Evolutionary conservation across 2,797 vertebrate genomes (phyloP).

Genomic region (Phataginus tricuspis): DNA sequence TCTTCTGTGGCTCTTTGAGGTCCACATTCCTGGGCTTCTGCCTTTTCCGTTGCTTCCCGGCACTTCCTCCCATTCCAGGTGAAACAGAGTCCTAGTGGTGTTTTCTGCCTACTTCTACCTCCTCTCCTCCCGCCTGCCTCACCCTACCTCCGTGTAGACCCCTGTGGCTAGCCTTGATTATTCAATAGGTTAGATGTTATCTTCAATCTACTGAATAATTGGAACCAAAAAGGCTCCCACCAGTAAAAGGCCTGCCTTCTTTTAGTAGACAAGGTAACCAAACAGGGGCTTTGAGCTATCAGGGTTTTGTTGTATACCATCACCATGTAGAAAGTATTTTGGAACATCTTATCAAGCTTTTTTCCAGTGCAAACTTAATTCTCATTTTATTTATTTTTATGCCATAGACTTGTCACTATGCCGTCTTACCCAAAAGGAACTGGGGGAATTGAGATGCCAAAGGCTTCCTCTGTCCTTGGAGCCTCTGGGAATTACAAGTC

Average conservation of each 20-base stretch:
- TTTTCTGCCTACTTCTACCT: background rate
- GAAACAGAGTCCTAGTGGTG: background rate
- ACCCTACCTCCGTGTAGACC: background rate
- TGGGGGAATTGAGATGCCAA: background rate
- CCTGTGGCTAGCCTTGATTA: background rate
- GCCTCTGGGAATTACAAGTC: background rate
- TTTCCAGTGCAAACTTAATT: constrained; percentile 5
- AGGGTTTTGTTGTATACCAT: background rate
- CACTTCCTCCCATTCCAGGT: background rate
- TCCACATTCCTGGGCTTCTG: background rate
- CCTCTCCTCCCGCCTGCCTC: background rate
- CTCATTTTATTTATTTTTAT: background rate
- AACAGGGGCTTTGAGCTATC: background rate
- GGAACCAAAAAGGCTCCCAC: background rate
- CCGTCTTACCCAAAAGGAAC: background rate
- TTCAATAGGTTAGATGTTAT: background rate
- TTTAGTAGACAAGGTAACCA: background rate
- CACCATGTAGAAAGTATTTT: background rate
- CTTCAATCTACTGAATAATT: background rate
- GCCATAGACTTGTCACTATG: background rate
- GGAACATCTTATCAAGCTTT: background rate
- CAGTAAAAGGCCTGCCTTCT: background rate
- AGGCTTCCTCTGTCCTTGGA: background rate
- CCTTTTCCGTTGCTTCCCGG: background rate
- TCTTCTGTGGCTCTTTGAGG: background rate